These are phyloP conservation scores for Lasioglossum morio DNA, from an alignment of 2,888 invertebrate genomes.

Conservation along the genomic window DNA sequence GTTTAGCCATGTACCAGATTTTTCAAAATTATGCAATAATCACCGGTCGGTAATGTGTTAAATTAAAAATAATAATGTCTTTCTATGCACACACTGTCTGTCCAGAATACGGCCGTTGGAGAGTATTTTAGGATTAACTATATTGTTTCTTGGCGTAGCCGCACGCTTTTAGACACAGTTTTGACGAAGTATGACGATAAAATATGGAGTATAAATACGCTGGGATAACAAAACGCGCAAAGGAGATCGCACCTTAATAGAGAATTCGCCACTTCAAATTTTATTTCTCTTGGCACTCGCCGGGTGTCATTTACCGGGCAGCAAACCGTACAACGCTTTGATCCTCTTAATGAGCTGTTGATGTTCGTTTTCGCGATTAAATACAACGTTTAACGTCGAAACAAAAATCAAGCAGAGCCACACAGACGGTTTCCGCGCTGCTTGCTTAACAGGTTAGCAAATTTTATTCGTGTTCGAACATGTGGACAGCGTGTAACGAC, in stretches of 20 bases:
- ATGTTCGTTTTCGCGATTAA: background rate
- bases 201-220: too few species aligned
- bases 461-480: background rate
- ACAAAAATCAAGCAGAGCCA: constrained; percentile 1
- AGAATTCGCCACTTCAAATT: constrained; percentile 41
- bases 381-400: background rate
- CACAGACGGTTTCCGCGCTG: background rate
- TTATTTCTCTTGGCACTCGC: constrained; percentile 19
- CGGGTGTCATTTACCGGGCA: background rate
- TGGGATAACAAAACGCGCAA: too few species aligned
- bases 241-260: background rate
- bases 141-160: too few species aligned
- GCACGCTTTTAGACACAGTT: too few species aligned
- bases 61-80: too few species aligned
- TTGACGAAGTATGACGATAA: too few species aligned
- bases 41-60: too few species aligned
- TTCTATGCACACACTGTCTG: too few species aligned
- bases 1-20: too few species aligned
- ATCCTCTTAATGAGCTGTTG: background rate
- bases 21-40: too few species aligned
- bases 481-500: background rate
- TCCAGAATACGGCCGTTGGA: too few species aligned
- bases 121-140: too few species aligned
- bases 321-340: constrained; percentile 19
- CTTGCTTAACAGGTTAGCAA: background rate